Evolutionary conservation across 2,888 invertebrate species (phyloP).

Genomic region (Nephrotoma guestfalica): DNA sequence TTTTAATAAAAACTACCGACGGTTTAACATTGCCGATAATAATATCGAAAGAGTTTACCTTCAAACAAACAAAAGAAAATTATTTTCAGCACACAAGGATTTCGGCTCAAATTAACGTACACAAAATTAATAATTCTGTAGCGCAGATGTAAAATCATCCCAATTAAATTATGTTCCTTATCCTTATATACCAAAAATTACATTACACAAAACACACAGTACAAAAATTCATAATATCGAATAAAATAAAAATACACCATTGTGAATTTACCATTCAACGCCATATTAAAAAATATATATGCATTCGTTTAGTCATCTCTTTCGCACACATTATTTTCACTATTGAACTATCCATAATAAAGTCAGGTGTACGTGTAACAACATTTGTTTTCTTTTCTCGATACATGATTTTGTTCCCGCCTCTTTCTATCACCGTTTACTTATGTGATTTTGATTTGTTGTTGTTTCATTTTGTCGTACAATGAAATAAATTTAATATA

Average conservation of each 20-base stretch:
- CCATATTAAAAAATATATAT: not conserved
- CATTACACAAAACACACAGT: not conserved
- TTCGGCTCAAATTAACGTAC: not conserved
- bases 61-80: not conserved
- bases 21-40: not conserved
- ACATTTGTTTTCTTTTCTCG: not conserved
- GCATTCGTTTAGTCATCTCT: not conserved
- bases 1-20: not conserved
- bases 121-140: not conserved
- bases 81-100: not conserved
- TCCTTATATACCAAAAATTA: not conserved
- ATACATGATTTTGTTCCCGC: not conserved
- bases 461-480: not conserved
- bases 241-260: not conserved
- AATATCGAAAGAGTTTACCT: not conserved
- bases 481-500: no score
- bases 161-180: not conserved
- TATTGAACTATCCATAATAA: not conserved
- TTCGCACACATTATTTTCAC: not conserved
- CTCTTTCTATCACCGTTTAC: not conserved
- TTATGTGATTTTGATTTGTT: not conserved
- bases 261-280: not conserved
- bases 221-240: not conserved
- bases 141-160: not conserved
- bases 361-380: not conserved